phyloP scores from a whole-genome alignment of 2,797 vertebrate genomes.

The Arremon aurantiirostris region DNA sequence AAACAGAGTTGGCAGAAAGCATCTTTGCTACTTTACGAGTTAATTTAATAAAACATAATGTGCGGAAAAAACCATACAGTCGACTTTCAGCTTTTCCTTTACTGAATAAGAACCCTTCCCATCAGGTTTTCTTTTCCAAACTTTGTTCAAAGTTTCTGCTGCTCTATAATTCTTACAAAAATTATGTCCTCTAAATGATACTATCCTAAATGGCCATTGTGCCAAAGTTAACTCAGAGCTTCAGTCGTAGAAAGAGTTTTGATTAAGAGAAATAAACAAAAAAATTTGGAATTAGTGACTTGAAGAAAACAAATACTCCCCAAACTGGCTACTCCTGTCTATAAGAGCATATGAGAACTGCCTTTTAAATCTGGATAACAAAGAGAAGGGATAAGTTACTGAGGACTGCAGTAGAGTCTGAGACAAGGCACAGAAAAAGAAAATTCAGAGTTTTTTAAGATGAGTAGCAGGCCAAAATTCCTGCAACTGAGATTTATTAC shows the following conservation, averaged over 20 bases:
- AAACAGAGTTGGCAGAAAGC: background rate
- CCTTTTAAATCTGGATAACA: background rate
- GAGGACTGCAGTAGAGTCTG: background rate
- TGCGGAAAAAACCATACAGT: background rate
- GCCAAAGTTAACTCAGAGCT: background rate
- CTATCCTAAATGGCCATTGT: background rate
- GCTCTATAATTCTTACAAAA: background rate
- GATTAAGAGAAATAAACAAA: background rate
- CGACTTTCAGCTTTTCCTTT: background rate
- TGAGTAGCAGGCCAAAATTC: slow-evolving; percentile 55
- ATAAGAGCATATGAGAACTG: background rate
- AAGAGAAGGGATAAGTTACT: background rate
- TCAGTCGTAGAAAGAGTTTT: background rate
- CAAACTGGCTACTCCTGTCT: background rate
- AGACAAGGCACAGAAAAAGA: background rate
- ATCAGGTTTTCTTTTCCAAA: background rate
- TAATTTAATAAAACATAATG: slow-evolving; percentile 14
- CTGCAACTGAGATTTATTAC: slow-evolving; percentile 51
- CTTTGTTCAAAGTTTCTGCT: background rate
- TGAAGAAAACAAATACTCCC: background rate
- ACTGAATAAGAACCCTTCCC: background rate
- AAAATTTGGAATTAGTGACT: background rate
- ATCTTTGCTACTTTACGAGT: background rate
- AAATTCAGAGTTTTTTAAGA: slow-evolving; percentile 12
- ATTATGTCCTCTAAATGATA: background rate